Evolutionary conservation across 2,797 vertebrate species (phyloP), one percentile per base, ranked within the genome.

Genomic region (Cryptoblepharus egeriae): DNA sequence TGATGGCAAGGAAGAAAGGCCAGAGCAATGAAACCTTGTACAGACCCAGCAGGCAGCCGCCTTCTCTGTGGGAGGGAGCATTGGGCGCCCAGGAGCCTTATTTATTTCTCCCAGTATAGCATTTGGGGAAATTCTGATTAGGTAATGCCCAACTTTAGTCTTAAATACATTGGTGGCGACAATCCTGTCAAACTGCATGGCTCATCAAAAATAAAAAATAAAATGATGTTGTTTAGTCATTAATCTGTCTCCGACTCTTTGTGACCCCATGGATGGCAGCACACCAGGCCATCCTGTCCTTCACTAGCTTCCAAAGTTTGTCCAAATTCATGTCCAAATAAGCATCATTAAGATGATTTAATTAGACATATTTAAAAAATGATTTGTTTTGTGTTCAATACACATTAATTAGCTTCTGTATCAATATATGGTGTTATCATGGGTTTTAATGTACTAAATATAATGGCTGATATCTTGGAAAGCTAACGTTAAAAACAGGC

Each of bases 91-190:
- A 28, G 18, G 18, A 69, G 28, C 37, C 58, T 70, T 37, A 28
- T 3, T 20, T 52, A 35, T 11, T 32, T 37, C 18, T 72, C 45
- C 4, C 30, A 28, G 13, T 12, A 1, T 32, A 10, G 22, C 49
- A 22, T 52, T 49, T 52, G 32, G 30, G 61, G n/a, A 52, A 77
- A 52, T 77, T n/a, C 61, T 63, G 45, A 4, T 64, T 94, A 90
- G 94, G 88, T 91, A 88, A 90, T 90, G 91, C 86, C 88, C 90
- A 92, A 88, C 83, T 92, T 93, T 89, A 92, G 92, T 90, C 22
- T 83, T 81, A 88, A 92, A 91, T 92, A 87, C 92, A 88, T 91
- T 87, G 57, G 70, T 89, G 89, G 86, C 90, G 90, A 75, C 84
- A 83, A 92, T 83, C 80, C 80, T 85, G 88, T 91, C 88, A 90